A percentile compares a stretch with the other conserved stretches of the same genome.
Evolutionary conservation across 1,140 invertebrate genomes (phyloP).

Genomic region (Aphidius gifuensis): DNA sequence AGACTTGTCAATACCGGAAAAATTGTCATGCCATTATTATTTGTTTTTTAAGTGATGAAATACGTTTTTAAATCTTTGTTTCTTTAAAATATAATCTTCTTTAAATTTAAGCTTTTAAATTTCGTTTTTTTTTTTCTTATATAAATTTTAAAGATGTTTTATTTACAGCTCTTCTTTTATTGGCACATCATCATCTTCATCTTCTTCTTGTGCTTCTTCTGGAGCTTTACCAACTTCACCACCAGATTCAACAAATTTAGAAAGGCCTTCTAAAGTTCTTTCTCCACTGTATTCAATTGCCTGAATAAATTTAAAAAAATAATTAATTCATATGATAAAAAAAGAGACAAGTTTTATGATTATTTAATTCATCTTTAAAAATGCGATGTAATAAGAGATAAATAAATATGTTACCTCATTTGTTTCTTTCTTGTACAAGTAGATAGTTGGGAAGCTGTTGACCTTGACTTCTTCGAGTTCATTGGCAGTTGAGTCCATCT

Average conservation of each 20-base stretch:
- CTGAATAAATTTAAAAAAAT: constrained; percentile 50
- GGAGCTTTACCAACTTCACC: constrained; percentile 66
- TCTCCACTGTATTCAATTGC: constrained; percentile 92
- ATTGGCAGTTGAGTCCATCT: constrained; percentile 97
- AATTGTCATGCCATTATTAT: no score
- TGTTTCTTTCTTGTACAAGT: constrained; percentile 88
- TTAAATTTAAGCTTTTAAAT: no score
- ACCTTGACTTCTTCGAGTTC: constrained; percentile 95
- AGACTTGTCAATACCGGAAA: no score
- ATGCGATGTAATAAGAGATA: constrained; percentile 5
- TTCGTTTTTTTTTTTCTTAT: not conserved
- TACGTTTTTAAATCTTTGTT: no score
- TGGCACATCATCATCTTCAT: constrained; percentile 65
- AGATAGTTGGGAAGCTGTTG: constrained; percentile 94
- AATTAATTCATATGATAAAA: constrained; percentile 14
- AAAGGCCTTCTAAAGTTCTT: constrained; percentile 88
- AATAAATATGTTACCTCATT: constrained; percentile 68
- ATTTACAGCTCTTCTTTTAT: constrained; percentile 68
- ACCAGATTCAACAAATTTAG: constrained; percentile 86
- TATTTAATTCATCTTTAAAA: constrained; percentile 17
- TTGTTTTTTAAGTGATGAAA: no score
- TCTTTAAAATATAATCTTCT: no score
- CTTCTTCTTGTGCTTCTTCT: constrained; percentile 62
- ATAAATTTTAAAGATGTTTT: not conserved
- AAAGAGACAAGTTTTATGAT: not conserved